Evolutionary conservation across 2,797 vertebrate genomes (phyloP), one percentile per base, ranked within the genome.

Genomic region (Chrysocyon brachyurus): DNA sequence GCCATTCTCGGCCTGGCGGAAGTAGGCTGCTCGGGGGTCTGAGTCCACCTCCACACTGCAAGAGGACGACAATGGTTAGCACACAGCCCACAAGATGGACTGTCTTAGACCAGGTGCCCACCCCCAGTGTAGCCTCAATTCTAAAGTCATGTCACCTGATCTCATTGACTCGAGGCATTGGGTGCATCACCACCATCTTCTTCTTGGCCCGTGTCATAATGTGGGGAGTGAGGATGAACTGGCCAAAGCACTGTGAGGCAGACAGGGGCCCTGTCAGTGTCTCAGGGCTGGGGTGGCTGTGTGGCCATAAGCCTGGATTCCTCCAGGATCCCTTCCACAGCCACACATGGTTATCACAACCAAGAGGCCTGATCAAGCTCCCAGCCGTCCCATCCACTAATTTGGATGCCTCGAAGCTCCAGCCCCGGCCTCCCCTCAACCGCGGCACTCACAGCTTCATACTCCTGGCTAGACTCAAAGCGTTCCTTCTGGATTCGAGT

Each of bases 181-280:
- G 99, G 96, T 99, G 99, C 99, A 99, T 99, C 97, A 99, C 99
- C 22, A 99, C 99, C 99, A 99, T 99, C 99, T 99, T 99, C 98
- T 99, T 99, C 98, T 99, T 99, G 97, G 99, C 99, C 16, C 99
- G 99, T 0, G 99, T 99, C 99, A 99, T 99, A 98, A 99, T 99
- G 98, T 99, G 99, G 28, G 99, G 99, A 0, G 99, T 99, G 97
- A 99, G 99, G 97, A 99, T 99, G 97, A 99, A 99, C 99, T 99
- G 99, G 22, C 99, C 99, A 0, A 99, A 99, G 98, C 99, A 99
- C 99, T 99, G 98, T 0, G 82, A 57, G 91, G 22, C 8, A 90
- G 66, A 79, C 0, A 5, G 54, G 77, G 28, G 31, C 28, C 52
- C 57, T 0, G 3, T 97, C n/a, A 97, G 59, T 6, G 4, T 16